Evolutionary conservation across 2,797 vertebrate species (phyloP), one percentile per base, ranked within the genome.

Genomic region (Oceanodroma leucorhoa): DNA sequence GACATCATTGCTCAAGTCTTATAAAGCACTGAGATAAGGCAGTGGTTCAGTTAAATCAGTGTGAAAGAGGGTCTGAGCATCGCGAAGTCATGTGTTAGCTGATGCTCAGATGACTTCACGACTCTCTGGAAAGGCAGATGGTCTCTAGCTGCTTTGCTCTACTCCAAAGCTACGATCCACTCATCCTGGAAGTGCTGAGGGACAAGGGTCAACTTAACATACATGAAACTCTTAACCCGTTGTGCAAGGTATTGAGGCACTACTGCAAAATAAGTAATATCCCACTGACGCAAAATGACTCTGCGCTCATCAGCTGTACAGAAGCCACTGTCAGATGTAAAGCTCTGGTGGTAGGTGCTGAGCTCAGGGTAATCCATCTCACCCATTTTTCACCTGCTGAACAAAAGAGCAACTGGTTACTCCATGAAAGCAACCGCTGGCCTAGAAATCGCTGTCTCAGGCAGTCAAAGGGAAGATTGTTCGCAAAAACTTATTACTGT

Each of bases 301-400:
- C 17, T 48, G 41, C 2, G 0, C 46, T 75, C 51, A 32, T 22
- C 45, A 45, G 27, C 46, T 86, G 6, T 27, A 24, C 9, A 23
- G 8, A 29, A 9, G 29, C n/a, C 54, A 38, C 9, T 0, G 0
- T 0, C 14, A 40, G 22, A 67, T 23, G 32, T 53, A 43, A 45
- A 71, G 10, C 50, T 71, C 17, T 78, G 61, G 6, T 2, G 10
- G 3, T 6, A 36, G 15, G 9, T 23, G 15, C 15, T 66, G 43
- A 50, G 26, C 19, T 51, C 12, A 43, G 23, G 40, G 13, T 20
- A 43, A 60, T 34, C 41, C 75, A 78, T 6, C 24, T 87, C 50
- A 9, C 5, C 18, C 41, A 0, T 1, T 77, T 83, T 22, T 75
- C 21, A 69, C 22, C 50, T 86, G 29, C 17, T 75, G 45, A 19